These are phyloP conservation scores for Dicentrarchus labrax DNA, from an alignment of 2,113 vertebrate species.

Conservation along the genomic window DNA sequence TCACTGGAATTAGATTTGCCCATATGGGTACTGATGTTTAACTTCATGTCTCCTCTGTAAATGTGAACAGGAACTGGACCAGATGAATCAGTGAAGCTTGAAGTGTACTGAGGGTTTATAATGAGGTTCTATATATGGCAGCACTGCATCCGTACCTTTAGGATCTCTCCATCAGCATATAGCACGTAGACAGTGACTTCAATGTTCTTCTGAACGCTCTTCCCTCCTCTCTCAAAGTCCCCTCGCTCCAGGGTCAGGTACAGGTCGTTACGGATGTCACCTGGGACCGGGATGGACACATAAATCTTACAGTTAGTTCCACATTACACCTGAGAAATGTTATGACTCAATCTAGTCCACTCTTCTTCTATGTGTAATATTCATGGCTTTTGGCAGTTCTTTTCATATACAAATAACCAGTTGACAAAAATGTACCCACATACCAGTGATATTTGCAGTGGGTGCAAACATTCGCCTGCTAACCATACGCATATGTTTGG, in stretches of 20 bases:
- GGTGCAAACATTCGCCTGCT: no score
- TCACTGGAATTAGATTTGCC: no score
- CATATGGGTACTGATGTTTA: no score
- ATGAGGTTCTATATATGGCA: accelerated
- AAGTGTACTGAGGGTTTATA: background rate
- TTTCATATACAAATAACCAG: no score
- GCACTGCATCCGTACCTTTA: slow-evolving; percentile 86
- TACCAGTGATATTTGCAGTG: no score
- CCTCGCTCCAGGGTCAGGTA: slow-evolving; percentile 96
- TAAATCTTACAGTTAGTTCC: background rate
- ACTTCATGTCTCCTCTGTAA: no score
- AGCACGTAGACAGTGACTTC: slow-evolving; percentile 95
- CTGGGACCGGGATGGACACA: slow-evolving; percentile 71
- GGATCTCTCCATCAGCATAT: slow-evolving; percentile 94
- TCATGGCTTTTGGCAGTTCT: no score
- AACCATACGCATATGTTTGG: no score
- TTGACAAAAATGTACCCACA: no score
- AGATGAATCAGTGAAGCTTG: background rate
- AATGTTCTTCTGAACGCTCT: slow-evolving; percentile 99
- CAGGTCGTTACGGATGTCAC: slow-evolving; percentile 96
- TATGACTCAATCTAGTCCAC: no score
- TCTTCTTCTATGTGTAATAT: no score
- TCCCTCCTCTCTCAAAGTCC: slow-evolving; percentile 97
- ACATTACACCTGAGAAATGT: background rate
- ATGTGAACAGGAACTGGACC: no score